phyloP scores from a whole-genome alignment of 1,140 invertebrate genomes.

The Orchesella cincta region DNA sequence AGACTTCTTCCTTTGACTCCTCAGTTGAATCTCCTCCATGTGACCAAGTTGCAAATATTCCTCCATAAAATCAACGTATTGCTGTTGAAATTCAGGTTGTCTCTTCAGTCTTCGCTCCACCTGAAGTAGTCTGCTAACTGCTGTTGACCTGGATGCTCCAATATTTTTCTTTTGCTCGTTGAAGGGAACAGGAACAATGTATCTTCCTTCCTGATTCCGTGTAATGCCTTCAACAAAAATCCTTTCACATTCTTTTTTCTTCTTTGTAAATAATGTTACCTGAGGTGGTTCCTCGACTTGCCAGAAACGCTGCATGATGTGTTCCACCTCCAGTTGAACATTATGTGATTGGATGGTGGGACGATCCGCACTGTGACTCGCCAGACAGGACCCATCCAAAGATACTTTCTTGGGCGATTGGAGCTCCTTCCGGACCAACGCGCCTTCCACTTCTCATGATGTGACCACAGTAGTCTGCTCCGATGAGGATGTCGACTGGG shows the following conservation, averaged over 20 bases:
- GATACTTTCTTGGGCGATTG: not conserved
- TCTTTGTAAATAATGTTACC: not conserved
- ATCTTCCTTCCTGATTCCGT: slow-evolving; percentile 45
- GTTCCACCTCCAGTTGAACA: not conserved
- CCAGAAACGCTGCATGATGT: slow-evolving; percentile 53
- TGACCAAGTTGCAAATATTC: slow-evolving; percentile 54
- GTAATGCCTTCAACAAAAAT: slow-evolving; percentile 41
- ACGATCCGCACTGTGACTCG: not conserved
- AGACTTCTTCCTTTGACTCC: no score
- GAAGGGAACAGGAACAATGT: slow-evolving; percentile 51
- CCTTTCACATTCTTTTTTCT: slow-evolving; percentile 47
- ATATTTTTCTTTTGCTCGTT: slow-evolving; percentile 33
- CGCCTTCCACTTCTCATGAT: not conserved
- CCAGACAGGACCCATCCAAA: not conserved
- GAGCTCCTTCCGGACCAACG: not conserved
- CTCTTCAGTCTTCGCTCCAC: not conserved
- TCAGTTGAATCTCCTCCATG: slow-evolving; percentile 46
- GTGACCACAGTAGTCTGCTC: not conserved
- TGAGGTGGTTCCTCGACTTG: slow-evolving; percentile 45
- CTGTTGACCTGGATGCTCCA: slow-evolving; percentile 40
- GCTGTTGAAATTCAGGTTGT: not conserved
- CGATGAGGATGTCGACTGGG: not conserved
- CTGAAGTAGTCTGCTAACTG: not conserved
- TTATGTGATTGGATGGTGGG: not conserved
- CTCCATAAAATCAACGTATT: slow-evolving; percentile 52